Evolutionary conservation across 2,797 vertebrate genomes (phyloP), one percentile per base, ranked within the genome.

Genomic region (Aphelocoma californica): DNA sequence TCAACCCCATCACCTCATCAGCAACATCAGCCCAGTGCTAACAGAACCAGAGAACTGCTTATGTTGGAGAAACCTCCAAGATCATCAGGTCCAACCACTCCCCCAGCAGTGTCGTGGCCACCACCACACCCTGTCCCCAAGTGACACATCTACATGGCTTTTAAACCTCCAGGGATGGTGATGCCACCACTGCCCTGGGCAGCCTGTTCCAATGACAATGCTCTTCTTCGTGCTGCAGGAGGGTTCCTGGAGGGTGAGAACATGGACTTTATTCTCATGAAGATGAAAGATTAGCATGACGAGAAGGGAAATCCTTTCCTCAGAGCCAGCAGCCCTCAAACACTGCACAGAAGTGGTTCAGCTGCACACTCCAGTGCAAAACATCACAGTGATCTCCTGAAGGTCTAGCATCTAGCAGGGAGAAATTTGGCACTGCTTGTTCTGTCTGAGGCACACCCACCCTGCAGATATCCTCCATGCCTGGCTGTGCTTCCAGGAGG

Each of bases 391-490:
- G 34, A 60, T 29, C 73, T 80, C 71, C 56, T 26, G 3, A 75
- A 65, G n/a, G 26, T 32, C 71, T 42, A 64, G 60, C 51, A 73
- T 17, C 66, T 48, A 47, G 18, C 23, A 66, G 26, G 53, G 40
- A 70, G 54, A 74, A 74, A 57, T 12, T 4, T 1, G 0, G 44
- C 4, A 2, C 77, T 62, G n/a, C 51, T 58, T 8, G 6, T 8
- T 48, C 70, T 61, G 48, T 13, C 42, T 64, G 64, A 60, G 13
- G 12, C 36, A 32, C 15, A 14, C 18, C 11, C 4, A 2, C 48
- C 20, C 31, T 56, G 79, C 32, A 66, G 56, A 81, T 7, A 1
- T 40, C 48, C 62, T 73, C 71, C 29, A 3, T 8, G 11, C 36
- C 47, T 61, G 75, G 13, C 8, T 61, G 9, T 18, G 36, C 18